Percentiles rank a stretch among this genome's conserved stretches.
These are phyloP conservation scores for Drosophila jambulina DNA, from an alignment of 1,140 invertebrate species.

Conservation along the genomic window DNA sequence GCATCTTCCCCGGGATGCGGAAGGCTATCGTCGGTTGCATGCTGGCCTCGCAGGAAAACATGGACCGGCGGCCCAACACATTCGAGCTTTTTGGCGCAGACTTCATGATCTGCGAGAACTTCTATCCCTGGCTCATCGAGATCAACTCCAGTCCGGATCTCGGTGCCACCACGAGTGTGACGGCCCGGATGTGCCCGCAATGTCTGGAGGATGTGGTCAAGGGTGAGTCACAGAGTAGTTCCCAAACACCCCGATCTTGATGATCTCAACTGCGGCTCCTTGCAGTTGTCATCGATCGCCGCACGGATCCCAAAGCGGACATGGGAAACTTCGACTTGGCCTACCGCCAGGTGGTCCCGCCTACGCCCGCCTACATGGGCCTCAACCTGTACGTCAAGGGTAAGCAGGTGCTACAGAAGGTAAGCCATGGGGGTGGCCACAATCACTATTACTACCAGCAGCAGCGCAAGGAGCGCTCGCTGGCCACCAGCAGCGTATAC, in stretches of 20 bases:
- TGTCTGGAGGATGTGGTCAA: slow-evolving; percentile 96
- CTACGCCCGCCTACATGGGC: slow-evolving; percentile 93
- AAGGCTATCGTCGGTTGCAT: slow-evolving; percentile 94
- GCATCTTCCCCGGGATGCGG: slow-evolving; percentile 96
- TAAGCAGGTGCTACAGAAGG: slow-evolving; percentile 77
- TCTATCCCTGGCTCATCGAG: slow-evolving; percentile 96
- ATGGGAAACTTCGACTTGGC: slow-evolving; percentile 95
- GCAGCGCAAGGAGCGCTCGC: slow-evolving; percentile 65
- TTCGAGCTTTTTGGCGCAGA: slow-evolving; percentile 98
- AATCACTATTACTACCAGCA: slow-evolving; percentile 66
- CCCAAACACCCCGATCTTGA: background rate
- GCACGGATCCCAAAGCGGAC: slow-evolving; percentile 91
- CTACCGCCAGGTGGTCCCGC: slow-evolving; percentile 90
- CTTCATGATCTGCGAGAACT: slow-evolving; percentile 96
- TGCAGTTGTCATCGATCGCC: slow-evolving; percentile 94
- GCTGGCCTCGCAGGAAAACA: slow-evolving; percentile 93
- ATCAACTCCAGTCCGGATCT: slow-evolving; percentile 97
- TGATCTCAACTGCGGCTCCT: slow-evolving; percentile 36
- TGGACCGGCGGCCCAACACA: slow-evolving; percentile 94
- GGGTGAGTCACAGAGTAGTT: slow-evolving; percentile 87
- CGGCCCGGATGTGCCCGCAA: slow-evolving; percentile 93
- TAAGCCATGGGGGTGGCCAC: slow-evolving; percentile 46
- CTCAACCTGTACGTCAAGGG: slow-evolving; percentile 83
- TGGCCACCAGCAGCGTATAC: slow-evolving; percentile 71
- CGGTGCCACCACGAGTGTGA: slow-evolving; percentile 94